Evolutionary conservation across 2,113 vertebrate genomes (phyloP).

Genomic region (Myrmecophaga tridactyla): DNA sequence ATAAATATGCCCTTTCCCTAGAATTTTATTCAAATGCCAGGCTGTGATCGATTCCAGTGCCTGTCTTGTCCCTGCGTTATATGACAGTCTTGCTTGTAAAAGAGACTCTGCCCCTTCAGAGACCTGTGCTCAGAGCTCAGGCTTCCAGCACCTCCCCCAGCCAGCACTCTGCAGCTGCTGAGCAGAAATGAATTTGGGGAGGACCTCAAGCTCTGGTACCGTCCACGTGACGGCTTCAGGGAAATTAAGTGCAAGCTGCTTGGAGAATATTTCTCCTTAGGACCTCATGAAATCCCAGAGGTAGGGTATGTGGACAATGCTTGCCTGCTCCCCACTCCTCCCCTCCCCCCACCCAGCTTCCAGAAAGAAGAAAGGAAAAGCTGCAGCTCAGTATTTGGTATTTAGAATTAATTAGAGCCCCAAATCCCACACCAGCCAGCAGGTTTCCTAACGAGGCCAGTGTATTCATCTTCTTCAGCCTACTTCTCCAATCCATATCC

Average conservation of each 20-base stretch:
- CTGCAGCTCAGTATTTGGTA: slow-evolving; percentile 55
- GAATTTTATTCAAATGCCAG: slow-evolving; percentile 70
- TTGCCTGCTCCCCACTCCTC: not conserved
- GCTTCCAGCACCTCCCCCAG: slow-evolving; percentile 35
- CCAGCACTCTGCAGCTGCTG: slow-evolving; percentile 56
- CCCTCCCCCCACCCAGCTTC: not conserved
- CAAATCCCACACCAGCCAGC: slow-evolving; percentile 70
- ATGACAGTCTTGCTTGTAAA: slow-evolving; percentile 20
- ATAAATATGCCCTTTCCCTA: slow-evolving; percentile 68
- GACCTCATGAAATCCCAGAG: slow-evolving; percentile 47
- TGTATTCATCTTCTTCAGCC: slow-evolving; percentile 61
- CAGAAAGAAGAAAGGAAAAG: slow-evolving; percentile 50
- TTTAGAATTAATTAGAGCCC: slow-evolving; percentile 73
- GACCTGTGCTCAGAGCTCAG: not conserved
- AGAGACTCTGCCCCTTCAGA: not conserved
- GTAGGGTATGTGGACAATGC: not conserved
- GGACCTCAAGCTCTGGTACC: not conserved
- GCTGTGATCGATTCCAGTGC: slow-evolving; percentile 54
- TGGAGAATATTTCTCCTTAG: slow-evolving; percentile 43
- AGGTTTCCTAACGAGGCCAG: slow-evolving; percentile 71
- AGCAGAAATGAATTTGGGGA: slow-evolving; percentile 60
- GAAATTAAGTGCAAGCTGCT: slow-evolving; percentile 65
- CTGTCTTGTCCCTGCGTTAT: slow-evolving; percentile 51
- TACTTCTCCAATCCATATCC: not conserved
- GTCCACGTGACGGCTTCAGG: not conserved